These are phyloP conservation scores for Masnerella sp. DNA, from an alignment of 2,888 invertebrate genomes.

Conservation along the genomic window DNA sequence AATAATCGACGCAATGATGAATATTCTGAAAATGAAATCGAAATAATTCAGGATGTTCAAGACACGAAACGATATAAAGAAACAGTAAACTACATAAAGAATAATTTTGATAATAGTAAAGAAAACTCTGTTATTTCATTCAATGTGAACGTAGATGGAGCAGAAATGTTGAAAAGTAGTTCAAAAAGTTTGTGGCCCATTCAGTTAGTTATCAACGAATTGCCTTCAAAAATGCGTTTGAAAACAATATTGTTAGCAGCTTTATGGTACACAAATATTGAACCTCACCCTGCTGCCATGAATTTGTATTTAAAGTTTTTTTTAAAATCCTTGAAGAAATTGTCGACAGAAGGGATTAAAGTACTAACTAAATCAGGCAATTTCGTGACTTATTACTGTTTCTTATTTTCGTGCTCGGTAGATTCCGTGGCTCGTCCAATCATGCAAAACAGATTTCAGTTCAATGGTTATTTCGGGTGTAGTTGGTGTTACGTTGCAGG, in stretches of 20 bases:
- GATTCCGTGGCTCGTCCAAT: constrained; percentile 38
- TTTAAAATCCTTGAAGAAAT: constrained; percentile 15
- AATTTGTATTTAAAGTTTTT: constrained; percentile 32
- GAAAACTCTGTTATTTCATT: constrained; percentile 7
- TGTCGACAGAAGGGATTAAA: constrained; percentile 11
- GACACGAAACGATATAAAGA: constrained; percentile 27
- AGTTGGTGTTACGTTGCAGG: constrained; percentile 53
- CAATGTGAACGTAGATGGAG: constrained; percentile 34
- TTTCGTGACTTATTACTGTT: constrained; percentile 5
- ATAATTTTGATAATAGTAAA: not conserved
- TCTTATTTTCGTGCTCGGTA: constrained; percentile 33
- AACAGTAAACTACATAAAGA: not conserved
- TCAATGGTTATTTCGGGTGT: constrained; percentile 38
- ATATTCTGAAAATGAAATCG: constrained; percentile 3
- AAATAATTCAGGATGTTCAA: constrained; percentile 21
- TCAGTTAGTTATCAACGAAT: constrained; percentile 23
- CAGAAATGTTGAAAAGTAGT: constrained; percentile 25
- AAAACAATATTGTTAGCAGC: constrained; percentile 24
- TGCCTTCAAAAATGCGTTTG: constrained; percentile 10
- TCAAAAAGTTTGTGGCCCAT: constrained; percentile 26
- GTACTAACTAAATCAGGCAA: constrained; percentile 11
- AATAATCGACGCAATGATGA: not conserved
- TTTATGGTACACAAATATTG: constrained; percentile 27
- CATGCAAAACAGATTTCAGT: constrained; percentile 28
- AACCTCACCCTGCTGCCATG: constrained; percentile 25